Evolutionary conservation across 2,888 invertebrate species (phyloP).

Genomic region (Ischnus inquisitorius): DNA sequence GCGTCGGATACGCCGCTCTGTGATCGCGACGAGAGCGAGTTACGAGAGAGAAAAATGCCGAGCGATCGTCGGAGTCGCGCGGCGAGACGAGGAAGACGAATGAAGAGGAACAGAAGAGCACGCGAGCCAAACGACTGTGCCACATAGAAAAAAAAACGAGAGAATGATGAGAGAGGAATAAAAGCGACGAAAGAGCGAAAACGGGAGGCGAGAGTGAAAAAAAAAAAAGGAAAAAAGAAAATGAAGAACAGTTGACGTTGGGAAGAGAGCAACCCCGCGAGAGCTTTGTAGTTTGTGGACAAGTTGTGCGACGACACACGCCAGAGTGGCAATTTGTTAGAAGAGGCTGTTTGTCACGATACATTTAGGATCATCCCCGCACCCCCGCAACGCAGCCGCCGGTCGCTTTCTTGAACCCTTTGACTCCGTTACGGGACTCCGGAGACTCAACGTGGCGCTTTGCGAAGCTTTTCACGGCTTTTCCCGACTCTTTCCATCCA

Average conservation of each 20-base stretch:
- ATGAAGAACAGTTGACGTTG: slow-evolving; percentile 42
- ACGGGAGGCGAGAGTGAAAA: slow-evolving; percentile 19
- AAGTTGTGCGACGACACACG: slow-evolving; percentile 73
- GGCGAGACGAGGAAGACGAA: slow-evolving; percentile 32
- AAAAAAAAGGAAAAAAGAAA: slow-evolving; percentile 23
- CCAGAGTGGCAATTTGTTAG: slow-evolving; percentile 79
- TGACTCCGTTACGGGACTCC: slow-evolving; percentile 58
- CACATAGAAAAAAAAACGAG: slow-evolving; percentile 26
- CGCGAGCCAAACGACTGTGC: slow-evolving; percentile 33
- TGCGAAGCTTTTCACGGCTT: slow-evolving; percentile 34
- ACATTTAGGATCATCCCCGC: slow-evolving; percentile 73
- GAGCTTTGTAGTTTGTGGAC: slow-evolving; percentile 77
- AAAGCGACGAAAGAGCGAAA: slow-evolving; percentile 60
- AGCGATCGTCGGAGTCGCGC: slow-evolving; percentile 11
- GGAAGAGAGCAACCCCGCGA: slow-evolving; percentile 73
- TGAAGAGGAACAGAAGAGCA: slow-evolving; percentile 64
- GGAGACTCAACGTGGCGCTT: slow-evolving; percentile 52
- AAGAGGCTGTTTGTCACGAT: slow-evolving; percentile 75
- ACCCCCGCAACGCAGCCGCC: slow-evolving; percentile 7
- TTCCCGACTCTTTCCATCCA: slow-evolving; percentile 21
- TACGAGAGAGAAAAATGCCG: slow-evolving; percentile 67
- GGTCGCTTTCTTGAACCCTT: slow-evolving; percentile 60
- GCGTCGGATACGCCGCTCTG: slow-evolving; percentile 70
- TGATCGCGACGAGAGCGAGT: slow-evolving; percentile 71
- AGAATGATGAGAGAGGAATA: slow-evolving; percentile 36